phyloP scores from a whole-genome alignment of 30 jellyfish, hydroid and myxozoan species.

The Calvadosia cruxmelitensis region DNA sequence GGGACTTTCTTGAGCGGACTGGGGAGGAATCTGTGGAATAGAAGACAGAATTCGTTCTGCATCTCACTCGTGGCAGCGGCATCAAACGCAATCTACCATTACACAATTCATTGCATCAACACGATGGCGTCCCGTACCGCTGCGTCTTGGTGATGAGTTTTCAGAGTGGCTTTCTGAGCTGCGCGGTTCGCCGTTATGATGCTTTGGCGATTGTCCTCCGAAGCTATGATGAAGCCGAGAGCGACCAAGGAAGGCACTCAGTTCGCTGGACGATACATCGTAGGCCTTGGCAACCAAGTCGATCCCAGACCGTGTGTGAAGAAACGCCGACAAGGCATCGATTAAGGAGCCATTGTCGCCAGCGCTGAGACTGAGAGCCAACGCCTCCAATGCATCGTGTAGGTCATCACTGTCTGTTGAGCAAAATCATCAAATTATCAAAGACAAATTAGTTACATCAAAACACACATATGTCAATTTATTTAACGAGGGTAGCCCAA shows the following conservation, averaged over 20 bases:
- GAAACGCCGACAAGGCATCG: slow-evolving; percentile 1
- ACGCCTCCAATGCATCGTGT: neutral
- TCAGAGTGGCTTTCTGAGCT: neutral
- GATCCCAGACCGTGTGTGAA: slow-evolving; percentile 28
- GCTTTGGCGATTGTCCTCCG: slow-evolving; percentile 13
- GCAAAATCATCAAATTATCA: no score
- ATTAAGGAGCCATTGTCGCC: neutral
- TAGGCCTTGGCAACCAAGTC: slow-evolving; percentile 48
- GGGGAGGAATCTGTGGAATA: neutral
- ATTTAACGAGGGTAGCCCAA: no score
- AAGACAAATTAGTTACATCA: no score
- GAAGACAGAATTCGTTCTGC: neutral
- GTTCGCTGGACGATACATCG: slow-evolving; percentile 15
- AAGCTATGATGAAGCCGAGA: neutral
- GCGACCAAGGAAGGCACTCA: slow-evolving; percentile 20
- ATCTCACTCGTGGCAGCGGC: neutral
- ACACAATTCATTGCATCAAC: neutral
- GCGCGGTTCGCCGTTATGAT: slow-evolving; percentile 6
- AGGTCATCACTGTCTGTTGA: neutral
- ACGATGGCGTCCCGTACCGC: neutral
- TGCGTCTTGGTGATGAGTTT: neutral
- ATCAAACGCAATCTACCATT: neutral
- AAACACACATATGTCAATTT: no score
- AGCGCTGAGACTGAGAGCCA: neutral
- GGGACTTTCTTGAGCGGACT: neutral